These are phyloP conservation scores for Dasyornis broadbenti DNA, from an alignment of 2,113 vertebrate genomes.

Conservation along the genomic window DNA sequence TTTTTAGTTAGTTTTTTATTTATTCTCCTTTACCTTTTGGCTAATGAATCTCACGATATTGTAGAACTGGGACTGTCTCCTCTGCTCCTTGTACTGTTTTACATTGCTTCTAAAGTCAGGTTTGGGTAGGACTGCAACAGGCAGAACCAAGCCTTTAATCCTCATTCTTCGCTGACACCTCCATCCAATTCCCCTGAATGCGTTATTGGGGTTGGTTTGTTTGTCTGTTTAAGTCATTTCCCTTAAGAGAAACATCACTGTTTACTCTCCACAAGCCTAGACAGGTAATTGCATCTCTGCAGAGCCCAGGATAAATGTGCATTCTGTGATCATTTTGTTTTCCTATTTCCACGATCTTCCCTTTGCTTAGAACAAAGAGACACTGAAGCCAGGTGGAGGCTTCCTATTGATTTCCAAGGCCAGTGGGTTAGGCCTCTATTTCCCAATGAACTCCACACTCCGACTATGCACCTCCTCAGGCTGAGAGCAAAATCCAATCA, in stretches of 20 bases:
- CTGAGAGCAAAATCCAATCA: not conserved
- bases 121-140: not conserved
- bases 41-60: not conserved
- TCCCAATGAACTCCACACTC: not conserved
- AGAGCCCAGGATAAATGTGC: not conserved
- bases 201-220: not conserved
- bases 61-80: not conserved
- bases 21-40: not conserved
- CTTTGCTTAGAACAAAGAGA: not conserved
- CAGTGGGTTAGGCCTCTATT: not conserved
- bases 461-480: not conserved
- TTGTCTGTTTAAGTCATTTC: not conserved
- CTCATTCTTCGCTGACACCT: not conserved
- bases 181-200: not conserved
- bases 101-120: not conserved
- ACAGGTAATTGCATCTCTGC: not conserved
- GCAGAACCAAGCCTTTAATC: not conserved
- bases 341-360: not conserved
- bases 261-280: not conserved
- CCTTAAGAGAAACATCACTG: not conserved
- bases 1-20: not conserved
- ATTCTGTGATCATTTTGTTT: not conserved
- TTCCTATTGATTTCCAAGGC: not conserved
- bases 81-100: not conserved
- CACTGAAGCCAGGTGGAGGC: not conserved